These are phyloP conservation scores for Chlamydotis undulata DNA, from an alignment of 2,113 vertebrate species.

Conservation along the genomic window DNA sequence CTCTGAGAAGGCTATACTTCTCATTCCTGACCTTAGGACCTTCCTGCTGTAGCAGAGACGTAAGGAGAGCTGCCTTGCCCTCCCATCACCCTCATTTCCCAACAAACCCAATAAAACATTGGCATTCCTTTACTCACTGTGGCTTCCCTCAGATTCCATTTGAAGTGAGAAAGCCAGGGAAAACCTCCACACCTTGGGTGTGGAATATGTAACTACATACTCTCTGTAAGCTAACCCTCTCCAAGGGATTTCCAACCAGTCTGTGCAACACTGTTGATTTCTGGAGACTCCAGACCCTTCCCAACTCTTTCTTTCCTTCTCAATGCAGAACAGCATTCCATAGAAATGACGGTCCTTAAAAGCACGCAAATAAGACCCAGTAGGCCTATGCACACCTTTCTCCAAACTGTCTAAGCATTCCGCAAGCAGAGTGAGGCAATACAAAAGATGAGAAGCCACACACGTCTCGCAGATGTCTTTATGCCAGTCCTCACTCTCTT, in stretches of 20 bases:
- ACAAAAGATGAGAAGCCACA: not conserved
- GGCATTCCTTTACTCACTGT: not conserved
- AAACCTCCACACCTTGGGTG: not conserved
- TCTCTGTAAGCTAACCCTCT: not conserved
- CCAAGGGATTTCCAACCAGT: not conserved
- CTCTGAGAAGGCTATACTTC: not conserved
- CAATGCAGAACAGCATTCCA: not conserved
- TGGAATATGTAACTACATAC: not conserved
- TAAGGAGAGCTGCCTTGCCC: not conserved
- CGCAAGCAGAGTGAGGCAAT: not conserved
- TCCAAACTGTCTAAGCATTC: not conserved
- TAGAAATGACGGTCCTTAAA: not conserved
- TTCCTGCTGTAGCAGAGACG: not conserved
- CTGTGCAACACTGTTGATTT: not conserved
- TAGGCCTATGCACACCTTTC: fast-evolving
- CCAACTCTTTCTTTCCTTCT: not conserved
- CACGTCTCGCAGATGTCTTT: not conserved
- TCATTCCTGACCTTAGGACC: not conserved
- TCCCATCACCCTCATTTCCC: not conserved
- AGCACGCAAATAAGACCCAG: not conserved
- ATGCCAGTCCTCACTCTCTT: not conserved
- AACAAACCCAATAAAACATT: not conserved
- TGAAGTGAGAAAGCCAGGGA: not conserved
- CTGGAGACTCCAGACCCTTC: not conserved
- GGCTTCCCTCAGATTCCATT: not conserved